Percentiles rank a stretch among this genome's conserved stretches.
phyloP scores from a whole-genome alignment of 1,140 invertebrate species.

The Agrilus planipennis region DNA sequence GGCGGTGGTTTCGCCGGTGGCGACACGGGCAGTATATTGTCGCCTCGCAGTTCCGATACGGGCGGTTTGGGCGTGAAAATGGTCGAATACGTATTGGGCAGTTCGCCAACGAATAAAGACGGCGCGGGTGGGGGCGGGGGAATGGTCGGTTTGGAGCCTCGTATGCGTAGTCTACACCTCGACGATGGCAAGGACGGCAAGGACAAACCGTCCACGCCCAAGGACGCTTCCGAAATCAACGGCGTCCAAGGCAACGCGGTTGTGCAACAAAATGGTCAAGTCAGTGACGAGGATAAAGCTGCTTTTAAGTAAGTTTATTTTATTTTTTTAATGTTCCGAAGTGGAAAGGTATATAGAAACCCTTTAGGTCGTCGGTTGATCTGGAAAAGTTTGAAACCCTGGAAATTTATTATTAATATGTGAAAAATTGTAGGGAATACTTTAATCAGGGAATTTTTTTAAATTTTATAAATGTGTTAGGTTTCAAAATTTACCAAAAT shows the following conservation, averaged over 20 bases:
- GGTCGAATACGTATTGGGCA: conserved; percentile 93
- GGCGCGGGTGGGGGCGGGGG: no score
- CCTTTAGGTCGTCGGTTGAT: neutral
- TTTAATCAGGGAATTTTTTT: no score
- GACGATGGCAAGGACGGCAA: conserved; percentile 50
- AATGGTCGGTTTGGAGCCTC: conserved; percentile 52
- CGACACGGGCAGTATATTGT: conserved; percentile 45
- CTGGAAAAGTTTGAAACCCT: no score
- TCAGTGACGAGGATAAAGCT: conserved; percentile 73
- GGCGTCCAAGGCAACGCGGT: no score
- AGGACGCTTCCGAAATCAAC: conserved; percentile 50
- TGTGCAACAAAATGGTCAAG: conserved; percentile 63
- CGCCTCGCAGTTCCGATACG: conserved; percentile 53
- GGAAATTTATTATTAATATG: no score
- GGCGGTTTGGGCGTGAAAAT: conserved; percentile 90
- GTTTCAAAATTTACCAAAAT: no score
- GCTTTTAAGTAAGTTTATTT: conserved; percentile 85
- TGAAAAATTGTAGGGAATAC: no score
- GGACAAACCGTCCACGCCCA: conserved; percentile 54
- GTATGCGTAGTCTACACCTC: conserved; percentile 60
- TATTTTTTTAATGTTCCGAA: no score
- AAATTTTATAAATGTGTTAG: no score
- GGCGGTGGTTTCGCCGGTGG: conserved; percentile 40
- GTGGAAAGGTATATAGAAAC: neutral
- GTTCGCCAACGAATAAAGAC: conserved; percentile 74